Conservation (phyloP, 2,888 invertebrate species). For the Hypomecis punctinalis region DNA sequence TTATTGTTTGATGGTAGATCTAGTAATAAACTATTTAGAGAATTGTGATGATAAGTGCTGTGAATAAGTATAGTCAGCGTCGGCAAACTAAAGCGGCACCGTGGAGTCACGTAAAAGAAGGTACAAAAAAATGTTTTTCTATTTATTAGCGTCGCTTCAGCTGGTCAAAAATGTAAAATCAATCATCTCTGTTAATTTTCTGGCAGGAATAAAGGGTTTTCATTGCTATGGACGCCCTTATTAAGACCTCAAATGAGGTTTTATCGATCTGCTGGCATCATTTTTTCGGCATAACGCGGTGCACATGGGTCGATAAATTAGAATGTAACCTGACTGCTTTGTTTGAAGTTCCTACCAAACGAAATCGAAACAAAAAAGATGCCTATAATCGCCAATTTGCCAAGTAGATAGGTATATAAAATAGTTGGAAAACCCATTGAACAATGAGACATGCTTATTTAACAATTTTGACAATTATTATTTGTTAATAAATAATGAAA, state of each 20-base stretch:
- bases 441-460: not conserved
- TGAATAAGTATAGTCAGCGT: slow-evolving; percentile 82
- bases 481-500: not conserved
- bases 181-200: not conserved
- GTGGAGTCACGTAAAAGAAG: slow-evolving; percentile 86
- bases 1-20: slow-evolving; percentile 73
- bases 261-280: slow-evolving; percentile 25
- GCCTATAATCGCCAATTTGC: not conserved
- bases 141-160: slow-evolving; percentile 56
- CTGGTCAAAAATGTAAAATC: slow-evolving; percentile 35
- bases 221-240: not conserved
- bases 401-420: not conserved
- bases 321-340: slow-evolving; percentile 50
- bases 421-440: not conserved
- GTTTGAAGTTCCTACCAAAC: slow-evolving; percentile 25
- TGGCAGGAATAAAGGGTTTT: not conserved
- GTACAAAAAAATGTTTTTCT: slow-evolving; percentile 77
- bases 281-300: slow-evolving; percentile 34
- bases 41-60: slow-evolving; percentile 85
- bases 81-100: slow-evolving; percentile 85
- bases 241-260: slow-evolving; percentile 4
- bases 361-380: slow-evolving; percentile 26
- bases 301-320: slow-evolving; percentile 69
- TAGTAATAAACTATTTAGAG: slow-evolving; percentile 69
- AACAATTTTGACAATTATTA: not conserved